Evolutionary conservation across 2,797 vertebrate genomes (phyloP), one percentile per base, ranked within the genome.

Genomic region (Potorous gilbertii): DNA sequence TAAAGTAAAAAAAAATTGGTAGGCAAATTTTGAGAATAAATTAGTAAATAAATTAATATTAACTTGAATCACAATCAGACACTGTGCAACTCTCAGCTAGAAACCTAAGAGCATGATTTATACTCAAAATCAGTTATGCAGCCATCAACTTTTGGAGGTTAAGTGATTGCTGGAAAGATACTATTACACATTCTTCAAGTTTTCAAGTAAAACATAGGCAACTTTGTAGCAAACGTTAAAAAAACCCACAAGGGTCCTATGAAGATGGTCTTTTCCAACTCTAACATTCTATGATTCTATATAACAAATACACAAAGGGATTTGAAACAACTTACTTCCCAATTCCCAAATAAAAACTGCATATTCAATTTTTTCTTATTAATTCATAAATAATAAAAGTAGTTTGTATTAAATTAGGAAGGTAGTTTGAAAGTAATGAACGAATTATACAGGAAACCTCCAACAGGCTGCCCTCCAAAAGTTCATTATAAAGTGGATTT

Each of bases 1-100:
- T 94, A 96, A 93, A 95, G 55, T 59, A 96, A 93, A 96, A 95
- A 95, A 95, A 95, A 91, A 62, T 24, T 96, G 31, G 34, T 93
- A 96, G 92, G 50, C 34, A 94, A 96, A 95, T 94, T 52, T 24
- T 93, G 59, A 95, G 56, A 87, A 90, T 54, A 59, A 29, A 95
- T 74, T 55, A 93, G 29, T 92, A 96, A 94, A 93, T 87, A 90
- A 94, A 95, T 74, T 81, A 81, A 81, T 31, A 92, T 62, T 92
- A 93, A 89, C 55, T 93, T 96, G 94, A 87, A 93, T 90, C 90
- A 94, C 18, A 95, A 91, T 87, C 55, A 95, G 12, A 55, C 12
- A 90, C 55, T 54, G 40, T 52, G 74, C 40, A 94, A 66, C 66
- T 90, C 46, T 95, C 40, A 95, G 66, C 81, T 87, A 90, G 62